Evolutionary conservation across 2,113 vertebrate genomes (phyloP), one percentile per base, ranked within the genome.

Genomic region (Erythrocercus mccallii): DNA sequence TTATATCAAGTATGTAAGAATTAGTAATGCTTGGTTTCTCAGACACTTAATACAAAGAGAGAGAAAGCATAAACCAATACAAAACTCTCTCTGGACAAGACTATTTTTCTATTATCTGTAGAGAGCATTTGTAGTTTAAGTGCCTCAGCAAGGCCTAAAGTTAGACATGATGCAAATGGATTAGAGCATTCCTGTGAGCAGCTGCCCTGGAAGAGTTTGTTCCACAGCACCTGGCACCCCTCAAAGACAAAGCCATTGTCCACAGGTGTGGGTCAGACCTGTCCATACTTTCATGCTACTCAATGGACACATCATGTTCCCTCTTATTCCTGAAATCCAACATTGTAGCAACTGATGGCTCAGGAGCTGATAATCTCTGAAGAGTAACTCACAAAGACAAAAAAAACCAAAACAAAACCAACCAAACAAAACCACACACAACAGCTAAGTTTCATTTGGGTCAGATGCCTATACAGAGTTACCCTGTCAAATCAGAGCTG

Each of bases 221-320:
- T 84, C 61, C 51, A 47, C 19, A 47, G 31, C 20, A 80, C 6
- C 22, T 61, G 25, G 4, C 48, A 81, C 38, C 7, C 25, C 30
- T 78, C n/a, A 40, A 42, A 83, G 27, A 71, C 27, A 82, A 79
- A 82, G 10, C 9, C 1, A 1, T 33, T 56, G 22, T 47, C 37
- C 5, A 1, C 5, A 70, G 61, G 16, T 62, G n/a, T 51, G 25
- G n/a, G 66, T 88, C 28, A 37, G n/a, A 82, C 7, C 9, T 61
- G 11, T 11, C n/a, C 35, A 45, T 14, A 27, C 1, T 42, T 84
- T 57, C n/a, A n/a, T 2, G 0, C 22, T 44, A 7, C 11, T 69
- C n/a, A 6, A 5, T 28, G 18, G 28, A 23, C 38, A 76, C 10
- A 60, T 18, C 6, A 7, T 38, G 17, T 16, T 85, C 23, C 22